A percentile compares a stretch with the other conserved stretches of the same genome.
phyloP scores from a whole-genome alignment of 2,797 vertebrate species.

The Sebastes melanostomus region DNA sequence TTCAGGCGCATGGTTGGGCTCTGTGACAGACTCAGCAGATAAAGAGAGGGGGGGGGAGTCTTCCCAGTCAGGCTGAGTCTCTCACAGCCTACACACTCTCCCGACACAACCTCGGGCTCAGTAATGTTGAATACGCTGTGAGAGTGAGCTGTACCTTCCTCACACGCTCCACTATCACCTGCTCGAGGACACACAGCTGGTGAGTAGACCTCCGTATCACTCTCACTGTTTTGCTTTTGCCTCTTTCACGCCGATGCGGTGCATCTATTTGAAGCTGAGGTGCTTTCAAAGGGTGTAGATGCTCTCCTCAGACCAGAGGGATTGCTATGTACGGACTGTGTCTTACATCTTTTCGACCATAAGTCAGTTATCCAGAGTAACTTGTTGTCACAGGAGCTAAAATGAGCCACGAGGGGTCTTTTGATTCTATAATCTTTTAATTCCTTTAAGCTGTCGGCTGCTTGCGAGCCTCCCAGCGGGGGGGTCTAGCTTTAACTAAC shows the following conservation, averaged over 20 bases:
- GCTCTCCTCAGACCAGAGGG: not conserved
- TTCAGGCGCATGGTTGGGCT: slow-evolving; percentile 70
- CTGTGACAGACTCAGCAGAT: slow-evolving; percentile 58
- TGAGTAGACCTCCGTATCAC: slow-evolving; percentile 53
- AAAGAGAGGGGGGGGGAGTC: slow-evolving; percentile 43
- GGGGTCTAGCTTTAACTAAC: slow-evolving; percentile 49
- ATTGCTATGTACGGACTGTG: not conserved
- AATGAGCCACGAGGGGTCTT: slow-evolving; percentile 39
- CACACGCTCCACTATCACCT: slow-evolving; percentile 27
- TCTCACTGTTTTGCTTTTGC: not conserved
- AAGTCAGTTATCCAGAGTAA: slow-evolving; percentile 1
- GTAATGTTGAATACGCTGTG: slow-evolving; percentile 58
- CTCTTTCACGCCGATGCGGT: not conserved
- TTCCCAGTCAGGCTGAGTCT: slow-evolving; percentile 67
- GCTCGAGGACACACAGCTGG: slow-evolving; percentile 54
- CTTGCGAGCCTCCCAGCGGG: slow-evolving; percentile 30
- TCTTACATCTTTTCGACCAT: not conserved
- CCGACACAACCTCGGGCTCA: slow-evolving; percentile 37
- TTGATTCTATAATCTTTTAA: slow-evolving; percentile 76
- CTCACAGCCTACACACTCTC: slow-evolving; percentile 71
- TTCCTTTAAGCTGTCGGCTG: slow-evolving; percentile 60
- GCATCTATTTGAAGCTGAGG: not conserved
- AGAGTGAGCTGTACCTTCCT: slow-evolving; percentile 42
- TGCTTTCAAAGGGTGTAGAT: not conserved
- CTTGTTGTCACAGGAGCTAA: slow-evolving; percentile 44